Evolutionary conservation across 2,797 vertebrate species (phyloP).

Genomic region (Lacerta agilis): DNA sequence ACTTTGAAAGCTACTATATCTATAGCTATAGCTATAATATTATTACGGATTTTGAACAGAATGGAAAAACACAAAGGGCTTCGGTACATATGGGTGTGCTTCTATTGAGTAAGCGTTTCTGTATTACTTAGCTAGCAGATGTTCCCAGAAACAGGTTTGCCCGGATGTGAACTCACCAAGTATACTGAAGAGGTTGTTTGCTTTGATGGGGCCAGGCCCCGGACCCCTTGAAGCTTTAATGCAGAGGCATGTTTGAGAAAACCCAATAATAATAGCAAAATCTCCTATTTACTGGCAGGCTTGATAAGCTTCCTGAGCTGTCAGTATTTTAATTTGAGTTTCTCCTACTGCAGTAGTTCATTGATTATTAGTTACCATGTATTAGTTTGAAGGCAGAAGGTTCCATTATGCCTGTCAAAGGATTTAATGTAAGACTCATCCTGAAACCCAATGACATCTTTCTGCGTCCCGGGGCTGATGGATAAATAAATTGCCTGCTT

Average conservation of each 20-base stretch:
- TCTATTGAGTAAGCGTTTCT: background rate
- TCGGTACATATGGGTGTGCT: background rate
- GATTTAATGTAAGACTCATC: slow-evolving; percentile 37
- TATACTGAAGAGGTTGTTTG: background rate
- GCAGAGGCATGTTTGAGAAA: slow-evolving; percentile 4
- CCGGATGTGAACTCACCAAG: background rate
- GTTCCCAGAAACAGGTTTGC: slow-evolving; percentile 8
- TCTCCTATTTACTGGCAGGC: slow-evolving; percentile 20
- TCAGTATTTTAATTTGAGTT: slow-evolving; percentile 37
- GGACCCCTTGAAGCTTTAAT: background rate
- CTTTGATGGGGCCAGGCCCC: background rate
- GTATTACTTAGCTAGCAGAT: background rate
- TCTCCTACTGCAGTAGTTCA: slow-evolving; percentile 26
- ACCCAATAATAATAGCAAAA: slow-evolving; percentile 28
- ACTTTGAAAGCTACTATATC: background rate
- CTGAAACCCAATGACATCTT: slow-evolving; percentile 25
- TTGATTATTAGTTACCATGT: slow-evolving; percentile 36
- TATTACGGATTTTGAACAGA: background rate
- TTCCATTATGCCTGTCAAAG: slow-evolving; percentile 22
- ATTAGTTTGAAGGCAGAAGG: slow-evolving; percentile 24
- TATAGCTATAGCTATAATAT: background rate
- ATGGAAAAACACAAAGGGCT: background rate
- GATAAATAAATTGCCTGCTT: slow-evolving; percentile 36
- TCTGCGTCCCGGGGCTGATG: background rate
- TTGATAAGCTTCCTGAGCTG: slow-evolving; percentile 27